Evolutionary conservation across 1,140 invertebrate species (phyloP), one percentile per base, ranked within the genome.

Genomic region (Acromyrmex echinatior): DNA sequence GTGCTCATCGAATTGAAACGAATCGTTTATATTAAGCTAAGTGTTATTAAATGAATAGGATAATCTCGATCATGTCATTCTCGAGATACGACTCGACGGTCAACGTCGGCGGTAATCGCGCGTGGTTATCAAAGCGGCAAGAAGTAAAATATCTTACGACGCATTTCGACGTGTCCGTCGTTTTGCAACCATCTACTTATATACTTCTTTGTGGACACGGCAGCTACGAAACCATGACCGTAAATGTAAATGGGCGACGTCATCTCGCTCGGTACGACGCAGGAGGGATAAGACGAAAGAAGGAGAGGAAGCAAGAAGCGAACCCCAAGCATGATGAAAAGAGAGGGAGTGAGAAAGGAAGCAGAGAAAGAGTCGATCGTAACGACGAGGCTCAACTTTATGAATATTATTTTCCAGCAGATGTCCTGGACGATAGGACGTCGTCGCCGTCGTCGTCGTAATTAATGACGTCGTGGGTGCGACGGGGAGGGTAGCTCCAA

Each of bases 371-470:
- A 81, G 80, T 87, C 80, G 86, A 63, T 87, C 79, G 86, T 90
- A 90, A 90, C 89, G 89, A 56, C 74, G 86, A 84, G 89, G 86
- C 89, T 93, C 87, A 93, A 94, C 91, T 94, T 95, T 95, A 95
- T 94, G 94, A 95, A 95, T 95, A 95, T 95, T 95, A 95, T 95
- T 95, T 95, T 95, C 95, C 93, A 93, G 91, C 92, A 95, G 95
- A 95, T 95, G 94, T 95, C 94, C 95, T 95, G 94, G 88, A 92
- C 94, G 94, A 95, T 95, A 95, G 95, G 91, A 94, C 89, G 88
- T 86, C 92, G 90, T 88, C 90, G 90, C 88, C 93, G 88, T 86
- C 91, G 90, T 90, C 85, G 91, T 82, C 49, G 92, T 95, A 95
- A 95, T 95, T 95, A 95, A 95, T 95, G 94, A 95, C 90, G 86